Percentiles rank a stretch among this genome's conserved stretches.
These are phyloP conservation scores for Rhopalosiphum padi DNA, from an alignment of 1,140 invertebrate genomes.

Conservation along the genomic window DNA sequence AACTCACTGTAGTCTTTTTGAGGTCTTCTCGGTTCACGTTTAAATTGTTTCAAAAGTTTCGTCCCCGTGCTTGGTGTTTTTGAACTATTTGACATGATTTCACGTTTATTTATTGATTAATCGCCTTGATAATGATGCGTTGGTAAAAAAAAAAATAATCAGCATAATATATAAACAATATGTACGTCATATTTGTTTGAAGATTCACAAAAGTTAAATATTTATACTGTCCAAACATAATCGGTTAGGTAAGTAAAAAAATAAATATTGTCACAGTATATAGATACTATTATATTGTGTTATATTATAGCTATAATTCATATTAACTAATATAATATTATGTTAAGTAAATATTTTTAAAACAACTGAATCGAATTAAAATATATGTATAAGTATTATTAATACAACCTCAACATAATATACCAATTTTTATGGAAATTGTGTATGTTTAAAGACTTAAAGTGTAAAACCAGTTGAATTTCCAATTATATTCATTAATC, in stretches of 20 bases:
- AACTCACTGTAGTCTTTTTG: not conserved
- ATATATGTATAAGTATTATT: too few species aligned
- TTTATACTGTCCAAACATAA: not conserved
- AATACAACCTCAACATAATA: too few species aligned
- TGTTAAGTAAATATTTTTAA: not conserved
- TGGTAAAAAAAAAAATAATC: not conserved
- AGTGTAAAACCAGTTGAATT: too few species aligned
- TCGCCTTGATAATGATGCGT: not conserved
- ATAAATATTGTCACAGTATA: too few species aligned
- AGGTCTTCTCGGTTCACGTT: not conserved
- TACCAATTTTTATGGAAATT: too few species aligned
- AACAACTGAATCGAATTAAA: too few species aligned
- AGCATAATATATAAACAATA: not conserved
- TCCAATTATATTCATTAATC: too few species aligned
- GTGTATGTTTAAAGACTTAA: too few species aligned
- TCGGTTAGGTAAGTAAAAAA: not conserved
- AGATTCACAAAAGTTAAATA: not conserved
- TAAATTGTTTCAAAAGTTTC: not conserved
- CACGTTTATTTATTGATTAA: not conserved
- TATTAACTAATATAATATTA: not conserved
- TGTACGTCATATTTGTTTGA: not conserved
- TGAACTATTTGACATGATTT: not conserved
- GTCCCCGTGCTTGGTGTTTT: not conserved
- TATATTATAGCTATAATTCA: not conserved
- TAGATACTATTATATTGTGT: too few species aligned